Conservation (phyloP, 1,140 invertebrate species). For the Micrasema longulum region DNA sequence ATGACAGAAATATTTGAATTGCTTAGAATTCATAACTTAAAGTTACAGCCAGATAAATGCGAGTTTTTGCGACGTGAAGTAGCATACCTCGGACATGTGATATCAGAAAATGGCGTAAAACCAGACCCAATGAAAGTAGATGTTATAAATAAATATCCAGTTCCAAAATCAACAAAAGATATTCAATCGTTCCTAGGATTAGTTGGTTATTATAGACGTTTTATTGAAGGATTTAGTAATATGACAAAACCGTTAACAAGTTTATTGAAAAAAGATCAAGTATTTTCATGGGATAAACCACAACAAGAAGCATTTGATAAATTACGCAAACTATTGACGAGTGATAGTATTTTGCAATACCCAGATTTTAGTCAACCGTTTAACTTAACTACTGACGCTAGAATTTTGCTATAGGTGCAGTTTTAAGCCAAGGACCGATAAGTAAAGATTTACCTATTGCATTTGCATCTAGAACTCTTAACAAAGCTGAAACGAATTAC, state of each 20-base stretch:
- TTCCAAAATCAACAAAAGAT: conserved; percentile 58
- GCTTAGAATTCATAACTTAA: conserved; percentile 22
- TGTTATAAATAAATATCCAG: conserved; percentile 58
- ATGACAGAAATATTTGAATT: conserved; percentile 21
- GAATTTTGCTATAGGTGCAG: too few relatives aligned
- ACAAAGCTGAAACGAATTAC: too few relatives aligned
- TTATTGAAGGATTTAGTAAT: conserved; percentile 56
- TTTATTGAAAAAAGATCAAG: conserved; percentile 55
- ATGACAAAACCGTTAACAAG: conserved; percentile 56
- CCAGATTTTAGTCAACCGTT: conserved; percentile 52
- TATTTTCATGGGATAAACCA: conserved; percentile 53
- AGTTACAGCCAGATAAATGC: not conserved
- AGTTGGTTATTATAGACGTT: conserved; percentile 57
- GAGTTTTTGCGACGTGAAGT: not conserved
- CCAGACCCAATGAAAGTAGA: conserved; percentile 61
- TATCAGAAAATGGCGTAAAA: conserved; percentile 60
- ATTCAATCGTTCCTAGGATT: conserved; percentile 63
- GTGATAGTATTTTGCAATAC: conserved; percentile 59
- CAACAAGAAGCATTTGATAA: conserved; percentile 59
- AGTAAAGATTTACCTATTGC: too few relatives aligned
- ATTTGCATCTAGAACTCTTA: too few relatives aligned
- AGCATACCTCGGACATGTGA: conserved; percentile 3
- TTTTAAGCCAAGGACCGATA: too few relatives aligned
- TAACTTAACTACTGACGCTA: conserved; percentile 51
- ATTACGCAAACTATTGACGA: conserved; percentile 59